These are phyloP conservation scores for Bombus pascuorum DNA, from an alignment of 1,140 invertebrate species.

Conservation along the genomic window DNA sequence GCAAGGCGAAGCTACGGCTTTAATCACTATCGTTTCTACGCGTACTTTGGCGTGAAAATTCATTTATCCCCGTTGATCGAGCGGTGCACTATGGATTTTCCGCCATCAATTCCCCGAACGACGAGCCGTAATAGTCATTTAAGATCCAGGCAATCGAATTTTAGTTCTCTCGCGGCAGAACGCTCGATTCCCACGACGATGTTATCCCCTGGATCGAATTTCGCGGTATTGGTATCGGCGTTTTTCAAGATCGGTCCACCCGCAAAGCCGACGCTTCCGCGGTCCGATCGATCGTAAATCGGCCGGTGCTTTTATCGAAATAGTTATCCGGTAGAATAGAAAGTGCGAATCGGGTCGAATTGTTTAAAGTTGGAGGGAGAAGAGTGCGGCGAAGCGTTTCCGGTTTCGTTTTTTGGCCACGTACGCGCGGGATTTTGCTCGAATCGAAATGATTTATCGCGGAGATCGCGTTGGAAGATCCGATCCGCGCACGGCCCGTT, in stretches of 20 bases:
- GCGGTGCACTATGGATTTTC: not conserved
- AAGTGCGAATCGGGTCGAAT: conserved; percentile 8
- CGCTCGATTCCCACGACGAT: not conserved
- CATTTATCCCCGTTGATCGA: not conserved
- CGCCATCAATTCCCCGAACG: conserved; percentile 36
- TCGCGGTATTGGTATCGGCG: not conserved
- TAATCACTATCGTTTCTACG: conserved; percentile 26
- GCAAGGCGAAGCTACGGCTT: not conserved
- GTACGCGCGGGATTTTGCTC: conserved; percentile 19
- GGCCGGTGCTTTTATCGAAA: conserved; percentile 2
- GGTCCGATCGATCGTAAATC: not conserved
- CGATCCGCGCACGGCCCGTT: conserved; percentile 16
- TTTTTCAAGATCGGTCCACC: not conserved
- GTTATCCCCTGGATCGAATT: not conserved
- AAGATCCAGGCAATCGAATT: conserved; percentile 31
- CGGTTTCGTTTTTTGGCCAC: conserved; percentile 32
- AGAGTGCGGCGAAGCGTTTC: not conserved
- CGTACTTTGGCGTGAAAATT: conserved; percentile 18
- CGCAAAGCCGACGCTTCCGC: not conserved
- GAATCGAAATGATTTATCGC: conserved; percentile 55
- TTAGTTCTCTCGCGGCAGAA: not conserved
- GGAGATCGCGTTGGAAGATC: conserved; percentile 32
- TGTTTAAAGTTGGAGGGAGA: conserved; percentile 29
- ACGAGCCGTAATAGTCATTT: conserved; percentile 37
- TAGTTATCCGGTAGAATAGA: not conserved